These are phyloP conservation scores for Danio aesculapii DNA, from an alignment of 2,797 vertebrate species.

Conservation along the genomic window DNA sequence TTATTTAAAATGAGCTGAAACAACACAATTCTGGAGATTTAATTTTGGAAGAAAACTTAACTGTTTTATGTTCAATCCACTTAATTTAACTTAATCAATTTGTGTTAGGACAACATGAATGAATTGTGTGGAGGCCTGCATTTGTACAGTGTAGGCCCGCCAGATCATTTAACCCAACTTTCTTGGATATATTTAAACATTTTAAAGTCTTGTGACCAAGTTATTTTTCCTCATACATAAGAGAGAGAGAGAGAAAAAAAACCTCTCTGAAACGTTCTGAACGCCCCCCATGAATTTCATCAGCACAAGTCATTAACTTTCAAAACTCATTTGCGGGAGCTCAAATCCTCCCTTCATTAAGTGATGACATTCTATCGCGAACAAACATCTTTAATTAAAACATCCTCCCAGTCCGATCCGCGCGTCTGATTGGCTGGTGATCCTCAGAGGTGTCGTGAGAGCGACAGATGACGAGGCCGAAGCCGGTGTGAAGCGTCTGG, in stretches of 20 bases:
- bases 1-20: too few species aligned
- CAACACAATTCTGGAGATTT: too few species aligned
- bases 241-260: background rate
- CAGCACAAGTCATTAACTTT: slow-evolving; percentile 71
- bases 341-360: slow-evolving; percentile 75
- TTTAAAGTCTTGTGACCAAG: slow-evolving; percentile 18
- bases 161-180: background rate
- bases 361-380: slow-evolving; percentile 73
- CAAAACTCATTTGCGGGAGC: slow-evolving; percentile 78
- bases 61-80: too few species aligned
- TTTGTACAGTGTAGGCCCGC: too few species aligned
- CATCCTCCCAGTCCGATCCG: slow-evolving; percentile 76
- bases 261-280: slow-evolving; percentile 39
- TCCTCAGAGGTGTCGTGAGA: slow-evolving; percentile 57
- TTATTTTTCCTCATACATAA: slow-evolving; percentile 30
- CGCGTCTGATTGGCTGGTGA: slow-evolving; percentile 69
- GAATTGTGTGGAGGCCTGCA: too few species aligned
- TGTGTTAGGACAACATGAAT: too few species aligned
- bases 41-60: too few species aligned
- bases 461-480: slow-evolving; percentile 21
- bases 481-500: slow-evolving; percentile 60
- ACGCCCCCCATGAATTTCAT: slow-evolving; percentile 68
- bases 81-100: too few species aligned
- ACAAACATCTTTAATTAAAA: slow-evolving; percentile 87
- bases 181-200: slow-evolving; percentile 4